Base-by-base conservation (phyloP, 2,888 invertebrate species). In the Pachliopta kotzebuea region DNA sequence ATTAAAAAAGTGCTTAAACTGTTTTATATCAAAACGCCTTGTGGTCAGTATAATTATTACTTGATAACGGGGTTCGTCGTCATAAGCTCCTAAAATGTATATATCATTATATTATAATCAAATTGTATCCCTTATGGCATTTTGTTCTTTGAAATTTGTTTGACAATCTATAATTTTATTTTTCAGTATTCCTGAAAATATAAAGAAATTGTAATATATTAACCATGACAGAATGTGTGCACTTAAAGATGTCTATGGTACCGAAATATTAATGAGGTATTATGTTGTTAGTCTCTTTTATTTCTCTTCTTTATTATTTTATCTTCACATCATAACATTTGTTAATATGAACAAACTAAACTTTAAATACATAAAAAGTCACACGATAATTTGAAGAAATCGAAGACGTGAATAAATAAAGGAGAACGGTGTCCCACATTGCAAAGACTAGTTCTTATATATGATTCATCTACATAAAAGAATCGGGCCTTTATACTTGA, bases 391-490 rank as follows among this genome's bases (percentile, higher is more conserved):
- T 21, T 21, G 21, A 21, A 52, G 6, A 52, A 20, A 17, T n/a
- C 31, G 24, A 37, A 55, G 3, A 26, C 20, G 45, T 21, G 24
- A 63, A 59, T 45, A 63, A 55, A 52, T n/a, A 54, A 55, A 26
- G 63, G n/a, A 37, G 37, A 37, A 37, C 37, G 37, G 37, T 14
- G 37, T 37, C 63, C 59, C 31, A 59, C 54, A 60, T 63, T 37
- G 14, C 45, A 18, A 21, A 56, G 29, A 65, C 64, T 45, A 56
- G 64, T 65, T 65, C 24, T 60, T 21, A 26, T 4, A n/a, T 54
- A 52, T 60, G 60, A 65, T 52, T 65, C 50, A 64, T 56, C 37
- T 50, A 31, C 55, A 53, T 50, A 50, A 58, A 50, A 31, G 64
- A 64, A 55, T 50, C 60, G 42, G 45, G 55, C 49, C 55, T 29